Base-by-base conservation (phyloP, 2,797 vertebrate genomes). In the Rousettus madagascariensis region DNA sequence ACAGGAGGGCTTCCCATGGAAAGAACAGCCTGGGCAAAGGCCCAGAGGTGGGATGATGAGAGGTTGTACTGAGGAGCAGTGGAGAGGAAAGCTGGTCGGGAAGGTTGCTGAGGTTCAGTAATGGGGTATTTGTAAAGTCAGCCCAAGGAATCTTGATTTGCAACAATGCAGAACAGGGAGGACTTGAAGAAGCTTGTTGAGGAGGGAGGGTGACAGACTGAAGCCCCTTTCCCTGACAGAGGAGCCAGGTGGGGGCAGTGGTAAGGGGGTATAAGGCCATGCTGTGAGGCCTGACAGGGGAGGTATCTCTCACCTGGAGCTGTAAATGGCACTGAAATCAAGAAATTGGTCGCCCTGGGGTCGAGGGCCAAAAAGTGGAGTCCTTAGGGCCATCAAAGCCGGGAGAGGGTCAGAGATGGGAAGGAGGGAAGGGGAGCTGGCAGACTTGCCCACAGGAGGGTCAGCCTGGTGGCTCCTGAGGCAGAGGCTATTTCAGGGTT, bases 161-260 rank as follows among this genome's bases (percentile, higher is more conserved):
- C 84, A 72, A 26, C 61, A 65, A 36, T 20, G 11, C 26, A 63
- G 7, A 71, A 59, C 12, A 61, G 65, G 51, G 30, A 68, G 59
- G 33, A 49, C 71, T 77, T 33, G 8, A 55, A 84, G 77, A 84
- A 82, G 74, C 68, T 53, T 55, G 59, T 57, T 53, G 59, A 72
- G 49, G 46, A 41, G 68, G 55, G 38, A 63, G 2, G 17, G 71
- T 36, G 80, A 80, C 13, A 28, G 20, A 38, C 5, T 12, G 43
- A 41, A 82, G 57, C 16, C 49, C 49, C 66, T 57, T 33, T 95
- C n/a, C 80, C 59, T 87, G 36, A 57, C 10, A 28, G 74, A 89
- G 12, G 36, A 38, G 49, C 22, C 17, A 1, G 11, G 49, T 1
- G 28, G 78, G 36, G 33, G 16, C 36, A 0, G 0, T 20, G 33